Evolutionary conservation across 2,888 invertebrate genomes (phyloP).

Genomic region (Oxytorus armatus): DNA sequence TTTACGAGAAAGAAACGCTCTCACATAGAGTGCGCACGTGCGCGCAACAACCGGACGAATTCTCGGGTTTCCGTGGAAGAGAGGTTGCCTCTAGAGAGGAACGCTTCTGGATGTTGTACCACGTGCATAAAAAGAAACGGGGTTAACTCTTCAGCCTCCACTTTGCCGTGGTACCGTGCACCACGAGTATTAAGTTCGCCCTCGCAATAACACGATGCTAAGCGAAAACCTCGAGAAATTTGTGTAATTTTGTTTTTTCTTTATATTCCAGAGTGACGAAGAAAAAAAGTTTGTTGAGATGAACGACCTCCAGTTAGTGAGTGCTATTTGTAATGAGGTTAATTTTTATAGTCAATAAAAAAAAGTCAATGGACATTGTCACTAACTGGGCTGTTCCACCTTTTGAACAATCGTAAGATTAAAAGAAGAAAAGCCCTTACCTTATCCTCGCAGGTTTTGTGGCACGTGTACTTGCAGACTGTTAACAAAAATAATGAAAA

Average conservation of each 20-base stretch:
- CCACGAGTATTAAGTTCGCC: neutral
- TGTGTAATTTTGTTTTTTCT: too few species aligned
- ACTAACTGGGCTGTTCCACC: too few species aligned
- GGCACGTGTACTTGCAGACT: slow-evolving; percentile 94
- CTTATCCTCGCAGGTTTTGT: slow-evolving; percentile 91
- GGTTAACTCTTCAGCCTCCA: slow-evolving; percentile 54
- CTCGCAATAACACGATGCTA: slow-evolving; percentile 25
- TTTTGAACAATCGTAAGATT: neutral
- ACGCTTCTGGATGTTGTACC: slow-evolving; percentile 9
- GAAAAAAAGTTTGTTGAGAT: too few species aligned
- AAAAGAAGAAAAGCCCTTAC: slow-evolving; percentile 85
- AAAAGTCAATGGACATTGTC: too few species aligned
- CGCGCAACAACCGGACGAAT: slow-evolving; percentile 45
- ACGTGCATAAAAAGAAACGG: slow-evolving; percentile 57
- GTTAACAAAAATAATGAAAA: slow-evolving; percentile 85
- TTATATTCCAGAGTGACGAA: too few species aligned
- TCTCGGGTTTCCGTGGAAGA: slow-evolving; percentile 41
- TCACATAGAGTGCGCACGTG: slow-evolving; percentile 57
- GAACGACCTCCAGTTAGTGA: too few species aligned
- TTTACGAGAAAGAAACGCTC: slow-evolving; percentile 47
- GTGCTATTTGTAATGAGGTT: too few species aligned
- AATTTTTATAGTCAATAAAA: too few species aligned
- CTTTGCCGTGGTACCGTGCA: slow-evolving; percentile 33
- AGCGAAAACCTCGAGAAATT: slow-evolving; percentile 17
- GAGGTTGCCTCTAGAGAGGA: slow-evolving; percentile 22